Evolutionary conservation across 2,113 vertebrate species (phyloP).

Genomic region (Pristiophorus japonicus): DNA sequence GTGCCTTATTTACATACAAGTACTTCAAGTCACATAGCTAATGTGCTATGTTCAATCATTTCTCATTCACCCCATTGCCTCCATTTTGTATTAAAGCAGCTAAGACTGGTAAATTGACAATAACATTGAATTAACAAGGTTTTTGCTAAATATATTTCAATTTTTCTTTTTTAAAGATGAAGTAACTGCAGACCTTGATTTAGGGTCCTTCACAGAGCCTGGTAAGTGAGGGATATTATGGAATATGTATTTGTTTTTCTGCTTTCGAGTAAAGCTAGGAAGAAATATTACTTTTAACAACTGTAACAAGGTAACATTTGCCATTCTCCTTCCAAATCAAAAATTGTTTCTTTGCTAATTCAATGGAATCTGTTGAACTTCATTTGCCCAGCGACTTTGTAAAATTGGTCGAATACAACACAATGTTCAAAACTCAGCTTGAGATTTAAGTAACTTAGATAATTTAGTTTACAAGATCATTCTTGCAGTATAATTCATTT

Average conservation of each 20-base stretch:
- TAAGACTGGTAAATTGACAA: not conserved
- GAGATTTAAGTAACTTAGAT: not conserved
- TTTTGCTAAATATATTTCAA: not conserved
- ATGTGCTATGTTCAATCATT: not conserved
- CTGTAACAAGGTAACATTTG: not conserved
- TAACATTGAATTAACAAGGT: not conserved
- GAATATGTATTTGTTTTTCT: not conserved
- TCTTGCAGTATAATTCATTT: not conserved
- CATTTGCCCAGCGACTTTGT: not conserved
- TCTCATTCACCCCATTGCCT: not conserved
- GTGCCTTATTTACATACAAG: not conserved
- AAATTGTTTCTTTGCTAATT: not conserved
- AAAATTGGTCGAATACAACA: not conserved
- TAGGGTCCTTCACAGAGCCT: not conserved
- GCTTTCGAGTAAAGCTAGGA: not conserved
- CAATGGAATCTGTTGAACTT: not conserved
- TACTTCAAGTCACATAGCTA: not conserved
- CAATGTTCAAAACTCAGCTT: not conserved
- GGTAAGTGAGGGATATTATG: not conserved
- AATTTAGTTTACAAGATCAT: no score
- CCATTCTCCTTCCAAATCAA: not conserved
- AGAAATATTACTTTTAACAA: not conserved
- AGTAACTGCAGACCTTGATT: not conserved
- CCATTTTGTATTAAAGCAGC: not conserved
- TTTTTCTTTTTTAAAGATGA: slow-evolving; percentile 29